These are phyloP conservation scores for Bombus breviceps DNA, from an alignment of 1,140 invertebrate genomes.

Conservation along the genomic window DNA sequence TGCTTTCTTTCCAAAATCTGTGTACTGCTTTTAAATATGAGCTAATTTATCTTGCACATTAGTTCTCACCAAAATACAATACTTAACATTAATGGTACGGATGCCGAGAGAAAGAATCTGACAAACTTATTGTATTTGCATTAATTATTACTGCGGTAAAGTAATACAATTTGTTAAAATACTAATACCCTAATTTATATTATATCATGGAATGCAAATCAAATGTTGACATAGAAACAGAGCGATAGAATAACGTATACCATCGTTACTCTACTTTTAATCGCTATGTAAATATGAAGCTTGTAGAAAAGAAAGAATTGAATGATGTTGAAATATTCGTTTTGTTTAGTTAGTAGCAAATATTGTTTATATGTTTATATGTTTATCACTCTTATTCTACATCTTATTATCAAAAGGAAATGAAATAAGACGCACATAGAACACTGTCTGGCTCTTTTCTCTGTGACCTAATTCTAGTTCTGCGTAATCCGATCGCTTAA, in stretches of 20 bases:
- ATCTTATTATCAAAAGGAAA: slow-evolving; percentile 55
- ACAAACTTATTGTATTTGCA: slow-evolving; percentile 45
- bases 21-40: slow-evolving; percentile 37
- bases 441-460: slow-evolving; percentile 45
- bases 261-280: slow-evolving; percentile 20
- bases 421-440: slow-evolving; percentile 45
- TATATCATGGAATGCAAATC: slow-evolving; percentile 65
- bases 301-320: slow-evolving; percentile 24
- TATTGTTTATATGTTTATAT: slow-evolving; percentile 52
- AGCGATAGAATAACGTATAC: slow-evolving; percentile 26
- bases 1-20: slow-evolving; percentile 45
- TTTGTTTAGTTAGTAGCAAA: slow-evolving; percentile 29
- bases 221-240: slow-evolving; percentile 47
- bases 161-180: slow-evolving; percentile 57
- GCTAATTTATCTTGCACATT: slow-evolving; percentile 34
- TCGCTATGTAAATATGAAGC: slow-evolving; percentile 32
- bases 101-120: slow-evolving; percentile 47
- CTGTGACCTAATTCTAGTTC: slow-evolving; percentile 57
- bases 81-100: slow-evolving; percentile 63
- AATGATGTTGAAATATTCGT: slow-evolving; percentile 18
- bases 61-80: slow-evolving; percentile 35
- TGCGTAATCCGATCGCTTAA: slow-evolving; percentile 59
- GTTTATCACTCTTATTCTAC: slow-evolving; percentile 56
- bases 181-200: slow-evolving; percentile 51
- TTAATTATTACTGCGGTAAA: slow-evolving; percentile 45